These are phyloP conservation scores for Zaprionus tsacasi DNA, from an alignment of 1,140 invertebrate genomes.

Conservation along the genomic window DNA sequence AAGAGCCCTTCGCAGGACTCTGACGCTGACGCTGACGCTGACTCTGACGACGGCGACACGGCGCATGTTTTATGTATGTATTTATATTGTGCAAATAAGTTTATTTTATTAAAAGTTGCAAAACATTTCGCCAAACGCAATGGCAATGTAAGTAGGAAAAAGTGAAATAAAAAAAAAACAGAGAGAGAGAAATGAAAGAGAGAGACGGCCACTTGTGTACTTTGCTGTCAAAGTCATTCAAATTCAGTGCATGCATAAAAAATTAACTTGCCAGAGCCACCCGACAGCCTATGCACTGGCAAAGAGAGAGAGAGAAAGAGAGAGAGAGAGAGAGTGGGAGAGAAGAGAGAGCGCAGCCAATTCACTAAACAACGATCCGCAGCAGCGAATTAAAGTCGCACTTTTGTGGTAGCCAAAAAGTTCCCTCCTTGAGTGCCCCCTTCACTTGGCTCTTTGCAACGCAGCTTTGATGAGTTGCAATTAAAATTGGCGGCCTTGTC, in stretches of 20 bases:
- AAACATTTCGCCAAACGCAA: constrained; percentile 55
- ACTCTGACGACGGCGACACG: not conserved
- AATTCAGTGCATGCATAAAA: constrained; percentile 68
- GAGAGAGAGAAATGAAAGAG: not conserved
- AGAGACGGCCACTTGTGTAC: constrained; percentile 50
- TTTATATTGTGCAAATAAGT: constrained; percentile 62
- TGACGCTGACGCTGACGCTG: not conserved
- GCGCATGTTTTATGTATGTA: constrained; percentile 56
- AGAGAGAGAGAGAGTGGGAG: not conserved
- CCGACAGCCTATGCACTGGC: not conserved
- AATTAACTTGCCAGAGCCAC: constrained; percentile 54
- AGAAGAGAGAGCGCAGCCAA: not conserved
- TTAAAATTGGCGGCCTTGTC: constrained; percentile 57
- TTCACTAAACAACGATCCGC: constrained; percentile 28
- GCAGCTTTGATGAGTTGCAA: constrained; percentile 59
- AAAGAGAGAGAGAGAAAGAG: not conserved
- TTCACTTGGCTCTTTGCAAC: not conserved
- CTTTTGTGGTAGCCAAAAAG: constrained; percentile 53
- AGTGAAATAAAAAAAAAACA: constrained; percentile 22
- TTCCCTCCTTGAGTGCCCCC: constrained; percentile 38
- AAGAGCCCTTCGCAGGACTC: constrained; percentile 39
- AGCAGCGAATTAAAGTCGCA: constrained; percentile 49
- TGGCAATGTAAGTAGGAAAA: constrained; percentile 49
- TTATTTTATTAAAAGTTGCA: constrained; percentile 67
- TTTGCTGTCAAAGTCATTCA: constrained; percentile 65